Base-by-base conservation (phyloP, 1,140 invertebrate genomes). In the Argopecten irradians region DNA sequence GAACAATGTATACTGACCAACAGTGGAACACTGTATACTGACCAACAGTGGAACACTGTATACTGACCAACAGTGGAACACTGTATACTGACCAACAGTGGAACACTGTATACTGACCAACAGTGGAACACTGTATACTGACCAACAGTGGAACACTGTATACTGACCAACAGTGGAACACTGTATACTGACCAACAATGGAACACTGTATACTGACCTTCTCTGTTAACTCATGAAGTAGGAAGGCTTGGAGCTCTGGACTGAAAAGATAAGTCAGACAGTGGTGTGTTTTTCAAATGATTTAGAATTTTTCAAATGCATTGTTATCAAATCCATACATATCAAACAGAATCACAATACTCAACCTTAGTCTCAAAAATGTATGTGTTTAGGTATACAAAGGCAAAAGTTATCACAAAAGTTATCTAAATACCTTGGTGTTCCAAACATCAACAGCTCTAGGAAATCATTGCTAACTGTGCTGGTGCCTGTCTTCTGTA, bases 391-490 rank as follows among this genome's bases (percentile, higher is more conserved):
- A 82, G 13, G 0, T 82, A 11, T 8, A 13, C 3, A 82, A 82
- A n/a, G 32, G 55, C 55, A 82, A 8, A 22, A 82, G 0, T 2
- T 82, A 5, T 3, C 11, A 34, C 34, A 83, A 33, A 14, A 33
- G 82, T 8, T 11, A 34, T 39, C 19, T 11, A 0, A 34, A 86
- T 90, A 95, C 94, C 93, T 95, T 16, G 97, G 97, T 55, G 97
- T 96, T 55, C 98, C 98, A 95, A 99, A 97, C 96, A 99, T 97
- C 0, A 99, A 96, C 32, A 99, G 95, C 94, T 99, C 98, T 87
- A 99, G 95, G 94, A 99, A 98, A 95, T 99, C 98, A 87, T 98
- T 98, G 5, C 98, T 97, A 11, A 98, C 97, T 86, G 97, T 97
- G 34, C 97, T 97, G 55, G 88, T 92, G 9, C 90, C 89, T 33